These are phyloP conservation scores for Furcula furcula DNA, from an alignment of 2,888 invertebrate genomes.

Conservation along the genomic window DNA sequence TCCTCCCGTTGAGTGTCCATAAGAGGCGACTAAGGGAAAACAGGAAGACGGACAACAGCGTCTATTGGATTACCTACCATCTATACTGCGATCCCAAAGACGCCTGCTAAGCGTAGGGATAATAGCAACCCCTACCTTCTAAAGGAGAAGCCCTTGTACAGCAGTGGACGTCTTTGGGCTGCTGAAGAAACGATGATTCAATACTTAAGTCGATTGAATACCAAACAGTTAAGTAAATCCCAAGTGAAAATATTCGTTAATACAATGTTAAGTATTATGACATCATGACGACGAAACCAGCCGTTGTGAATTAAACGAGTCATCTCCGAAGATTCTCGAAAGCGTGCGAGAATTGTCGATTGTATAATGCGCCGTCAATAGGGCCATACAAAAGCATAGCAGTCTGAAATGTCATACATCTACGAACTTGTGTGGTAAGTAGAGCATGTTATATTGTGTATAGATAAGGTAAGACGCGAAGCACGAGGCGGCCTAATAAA, in stretches of 20 bases:
- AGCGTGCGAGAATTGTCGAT: conserved; percentile 24
- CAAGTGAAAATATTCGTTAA: conserved; percentile 3
- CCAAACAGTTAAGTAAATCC: too few species aligned
- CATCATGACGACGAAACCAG: conserved; percentile 26
- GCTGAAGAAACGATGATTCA: too few species aligned
- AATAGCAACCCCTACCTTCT: too few species aligned
- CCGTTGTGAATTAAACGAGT: conserved; percentile 24
- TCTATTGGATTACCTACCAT: too few species aligned
- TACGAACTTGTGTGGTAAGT: conserved; percentile 22
- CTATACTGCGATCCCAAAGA: too few species aligned
- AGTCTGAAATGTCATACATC: conserved; percentile 12
- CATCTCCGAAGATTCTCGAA: conserved; percentile 34
- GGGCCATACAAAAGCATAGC: conserved; percentile 15
- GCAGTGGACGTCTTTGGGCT: too few species aligned
- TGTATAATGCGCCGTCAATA: conserved; percentile 27
- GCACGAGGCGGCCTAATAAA: conserved; percentile 14
- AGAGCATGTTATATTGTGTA: conserved; percentile 20
- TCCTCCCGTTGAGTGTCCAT: too few species aligned
- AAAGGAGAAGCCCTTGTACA: too few species aligned
- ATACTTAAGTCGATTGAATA: too few species aligned
- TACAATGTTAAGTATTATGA: conserved; percentile 23
- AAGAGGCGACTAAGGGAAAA: too few species aligned
- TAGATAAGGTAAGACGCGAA: conserved; percentile 13
- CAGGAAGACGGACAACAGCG: too few species aligned
- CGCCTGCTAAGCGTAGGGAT: too few species aligned